phyloP scores from a whole-genome alignment of 2,888 invertebrate species.

The Volucella inanis region DNA sequence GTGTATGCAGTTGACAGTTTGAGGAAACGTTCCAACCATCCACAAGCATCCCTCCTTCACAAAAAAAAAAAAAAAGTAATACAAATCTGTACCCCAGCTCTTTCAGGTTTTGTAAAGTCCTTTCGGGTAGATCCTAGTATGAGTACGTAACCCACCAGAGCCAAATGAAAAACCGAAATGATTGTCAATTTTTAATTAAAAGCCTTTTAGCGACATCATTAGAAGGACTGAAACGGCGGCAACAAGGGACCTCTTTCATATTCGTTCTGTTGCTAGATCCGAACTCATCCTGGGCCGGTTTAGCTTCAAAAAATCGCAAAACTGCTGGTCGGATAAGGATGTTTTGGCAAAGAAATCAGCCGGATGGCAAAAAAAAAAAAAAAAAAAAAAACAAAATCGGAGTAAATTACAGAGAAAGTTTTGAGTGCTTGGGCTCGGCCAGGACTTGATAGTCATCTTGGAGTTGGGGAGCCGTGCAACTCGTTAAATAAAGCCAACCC shows the following conservation, averaged over 20 bases:
- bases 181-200: conserved; percentile 59
- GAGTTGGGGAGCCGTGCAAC: no score
- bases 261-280: conserved; percentile 3
- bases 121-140: background rate
- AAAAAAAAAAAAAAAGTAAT: background rate
- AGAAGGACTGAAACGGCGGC: background rate
- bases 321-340: conserved; percentile 7
- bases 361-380: conserved; percentile 21
- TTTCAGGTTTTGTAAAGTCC: background rate
- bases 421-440: background rate
- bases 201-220: conserved; percentile 40
- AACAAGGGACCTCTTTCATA: background rate
- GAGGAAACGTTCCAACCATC: conserved; percentile 9
- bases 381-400: conserved; percentile 27
- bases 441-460: background rate
- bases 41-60: background rate
- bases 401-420: conserved; percentile 40
- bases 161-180: conserved; percentile 8
- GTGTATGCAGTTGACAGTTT: conserved; percentile 60
- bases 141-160: background rate
- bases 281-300: background rate
- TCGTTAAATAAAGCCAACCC: background rate
- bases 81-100: background rate
- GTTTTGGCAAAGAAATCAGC: conserved; percentile 19
- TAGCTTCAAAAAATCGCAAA: background rate